phyloP scores from a whole-genome alignment of 1,140 invertebrate species.

The Drosophila simulans region DNA sequence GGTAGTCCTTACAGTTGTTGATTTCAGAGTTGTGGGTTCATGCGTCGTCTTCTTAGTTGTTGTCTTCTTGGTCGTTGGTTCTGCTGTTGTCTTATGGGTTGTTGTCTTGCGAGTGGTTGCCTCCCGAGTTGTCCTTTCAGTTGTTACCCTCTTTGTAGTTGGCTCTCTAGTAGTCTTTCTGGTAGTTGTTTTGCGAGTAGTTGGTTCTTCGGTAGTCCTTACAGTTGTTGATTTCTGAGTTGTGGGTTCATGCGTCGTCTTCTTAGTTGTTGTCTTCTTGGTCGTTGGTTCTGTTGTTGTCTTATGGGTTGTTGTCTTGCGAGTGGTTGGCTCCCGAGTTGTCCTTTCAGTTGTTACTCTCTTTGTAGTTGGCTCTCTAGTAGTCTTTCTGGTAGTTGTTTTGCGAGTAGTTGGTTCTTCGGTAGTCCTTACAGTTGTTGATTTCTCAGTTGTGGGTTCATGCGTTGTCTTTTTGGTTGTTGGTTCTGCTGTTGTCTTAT shows the following conservation, averaged over 20 bases:
- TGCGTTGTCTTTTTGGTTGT: background rate
- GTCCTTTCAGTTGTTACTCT: background rate
- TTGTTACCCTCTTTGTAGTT: too few relatives aligned
- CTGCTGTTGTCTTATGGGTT: background rate
- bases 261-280: too few relatives aligned
- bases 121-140: too few relatives aligned
- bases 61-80: background rate
- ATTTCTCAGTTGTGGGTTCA: background rate
- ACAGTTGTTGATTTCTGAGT: too few relatives aligned
- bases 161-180: too few relatives aligned
- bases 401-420: background rate
- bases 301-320: too few relatives aligned
- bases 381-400: background rate
- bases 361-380: background rate
- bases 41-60: background rate
- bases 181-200: too few relatives aligned
- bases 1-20: background rate
- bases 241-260: too few relatives aligned
- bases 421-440: background rate
- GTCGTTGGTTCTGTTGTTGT: too few relatives aligned
- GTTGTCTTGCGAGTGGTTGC: too few relatives aligned
- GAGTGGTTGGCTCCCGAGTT: background rate
- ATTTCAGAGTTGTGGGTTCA: background rate
- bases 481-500: background rate
- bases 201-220: too few relatives aligned